Base-by-base conservation (phyloP, 2,113 vertebrate species). In the Nothoprocta pentlandii region DNA sequence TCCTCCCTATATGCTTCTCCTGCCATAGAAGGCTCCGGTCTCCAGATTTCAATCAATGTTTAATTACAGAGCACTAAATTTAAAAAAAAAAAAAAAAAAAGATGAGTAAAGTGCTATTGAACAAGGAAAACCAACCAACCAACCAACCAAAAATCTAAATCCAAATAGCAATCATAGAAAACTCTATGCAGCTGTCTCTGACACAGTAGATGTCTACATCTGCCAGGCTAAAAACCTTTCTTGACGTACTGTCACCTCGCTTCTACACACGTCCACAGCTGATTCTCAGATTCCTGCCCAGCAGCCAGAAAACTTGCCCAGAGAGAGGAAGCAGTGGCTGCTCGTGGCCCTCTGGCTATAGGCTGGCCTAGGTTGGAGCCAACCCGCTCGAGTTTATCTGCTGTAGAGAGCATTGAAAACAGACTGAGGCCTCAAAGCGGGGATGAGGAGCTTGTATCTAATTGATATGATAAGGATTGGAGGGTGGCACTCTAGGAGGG, bases 1-100 rank as follows among this genome's bases (percentile, higher is more conserved):
- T 93, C 21, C 78, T 34, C 56, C 36, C 16, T 53, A 10, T 41
- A 44, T 88, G 53, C 54, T 30, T 88, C 42, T 66, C 69, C 39
- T 74, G 51, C n/a, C 64, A 80, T 25, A 70, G 30, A 8, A 75
- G 30, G 28, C 19, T 56, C 42, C 1, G 0, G 68, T 36, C 62
- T 71, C 10, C 69, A 56, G 20, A 53, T 89, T 84, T 54, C 20
- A 61, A 47, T 94, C 84, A 16, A 56, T 12, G 25, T 75, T 94
- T 94, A 84, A 93, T 86, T 84, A 81, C 41, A 71, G 90, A 80
- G 66, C 30, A 80, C 23, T 63, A 54, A 39, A 80, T 44, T 92
- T 39, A 39, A 39, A 39, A 78, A 92, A 84, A 84, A 39, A 2
- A 66, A 34, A 34, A 34, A 34, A 34, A 34, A 34, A 34, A 78